Conservation (phyloP, 2,113 vertebrate species). For the Dasyprocta punctata region DNA sequence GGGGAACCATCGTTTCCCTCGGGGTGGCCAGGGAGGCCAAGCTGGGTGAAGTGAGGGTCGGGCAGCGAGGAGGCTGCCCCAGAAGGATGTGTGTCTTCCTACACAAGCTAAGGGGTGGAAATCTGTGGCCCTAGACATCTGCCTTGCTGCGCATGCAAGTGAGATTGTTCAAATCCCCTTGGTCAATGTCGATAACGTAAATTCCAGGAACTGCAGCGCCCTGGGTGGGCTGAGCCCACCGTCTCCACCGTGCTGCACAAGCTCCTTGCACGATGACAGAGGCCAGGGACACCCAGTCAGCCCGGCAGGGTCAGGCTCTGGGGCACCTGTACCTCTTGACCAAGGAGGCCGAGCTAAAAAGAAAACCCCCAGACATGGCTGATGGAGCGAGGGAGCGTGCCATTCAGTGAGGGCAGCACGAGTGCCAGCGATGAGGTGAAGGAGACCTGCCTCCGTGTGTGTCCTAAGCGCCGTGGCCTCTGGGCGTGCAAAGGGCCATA, state of each 20-base stretch:
- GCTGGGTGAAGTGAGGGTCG: too few relatives aligned
- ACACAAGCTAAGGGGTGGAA: neutral
- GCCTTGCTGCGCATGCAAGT: fast-evolving
- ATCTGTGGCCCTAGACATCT: fast-evolving
- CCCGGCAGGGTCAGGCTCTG: neutral
- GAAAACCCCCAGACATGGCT: fast-evolving
- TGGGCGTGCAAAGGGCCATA: neutral
- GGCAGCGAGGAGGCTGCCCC: neutral
- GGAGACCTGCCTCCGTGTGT: too few relatives aligned
- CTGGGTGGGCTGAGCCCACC: fast-evolving
- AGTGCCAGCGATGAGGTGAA: fast-evolving
- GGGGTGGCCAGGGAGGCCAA: fast-evolving
- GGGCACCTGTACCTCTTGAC: neutral
- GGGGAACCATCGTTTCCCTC: neutral
- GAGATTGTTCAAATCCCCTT: fast-evolving
- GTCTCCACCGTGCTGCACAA: fast-evolving
- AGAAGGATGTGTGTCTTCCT: fast-evolving
- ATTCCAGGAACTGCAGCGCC: fast-evolving
- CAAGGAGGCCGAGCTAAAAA: too few relatives aligned
- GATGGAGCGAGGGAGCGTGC: fast-evolving
- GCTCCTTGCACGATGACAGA: fast-evolving
- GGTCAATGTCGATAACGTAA: fast-evolving
- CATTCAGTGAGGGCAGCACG: fast-evolving
- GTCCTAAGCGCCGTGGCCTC: too few relatives aligned
- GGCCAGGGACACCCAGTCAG: neutral